These are phyloP conservation scores for Streptopelia turtur DNA, from an alignment of 2,797 vertebrate genomes.

Conservation along the genomic window DNA sequence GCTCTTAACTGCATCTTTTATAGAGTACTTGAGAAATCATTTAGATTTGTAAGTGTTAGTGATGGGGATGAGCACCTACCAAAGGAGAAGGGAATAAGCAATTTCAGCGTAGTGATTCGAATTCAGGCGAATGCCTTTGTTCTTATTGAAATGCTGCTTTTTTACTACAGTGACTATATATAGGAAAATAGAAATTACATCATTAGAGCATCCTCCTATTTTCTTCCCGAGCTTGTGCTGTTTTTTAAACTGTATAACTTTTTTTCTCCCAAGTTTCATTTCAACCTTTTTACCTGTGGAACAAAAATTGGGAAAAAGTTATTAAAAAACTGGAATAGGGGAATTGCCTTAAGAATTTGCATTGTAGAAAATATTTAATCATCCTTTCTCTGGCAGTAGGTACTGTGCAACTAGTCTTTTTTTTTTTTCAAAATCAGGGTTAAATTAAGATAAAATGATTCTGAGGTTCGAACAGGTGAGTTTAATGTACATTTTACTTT, in stretches of 20 bases:
- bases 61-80: neutral
- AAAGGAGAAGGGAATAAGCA: neutral
- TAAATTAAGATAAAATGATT: neutral
- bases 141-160: neutral
- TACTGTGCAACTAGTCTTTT: neutral
- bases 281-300: neutral
- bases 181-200: neutral
- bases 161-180: neutral
- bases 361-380: neutral
- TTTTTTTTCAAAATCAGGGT: neutral
- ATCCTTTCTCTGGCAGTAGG: neutral
- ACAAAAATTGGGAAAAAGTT: neutral
- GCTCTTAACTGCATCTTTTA: constrained; percentile 6
- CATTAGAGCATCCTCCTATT: neutral
- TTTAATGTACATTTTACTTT: neutral
- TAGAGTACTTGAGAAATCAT: neutral
- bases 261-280: neutral
- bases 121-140: neutral
- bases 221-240: neutral
- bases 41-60: constrained; percentile 13
- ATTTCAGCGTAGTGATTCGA: neutral
- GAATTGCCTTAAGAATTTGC: neutral
- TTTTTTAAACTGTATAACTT: neutral
- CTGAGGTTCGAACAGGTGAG: neutral
- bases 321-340: neutral